Evolutionary conservation across 2,113 vertebrate species (phyloP).

Genomic region (Eulacestoma nigropectus): DNA sequence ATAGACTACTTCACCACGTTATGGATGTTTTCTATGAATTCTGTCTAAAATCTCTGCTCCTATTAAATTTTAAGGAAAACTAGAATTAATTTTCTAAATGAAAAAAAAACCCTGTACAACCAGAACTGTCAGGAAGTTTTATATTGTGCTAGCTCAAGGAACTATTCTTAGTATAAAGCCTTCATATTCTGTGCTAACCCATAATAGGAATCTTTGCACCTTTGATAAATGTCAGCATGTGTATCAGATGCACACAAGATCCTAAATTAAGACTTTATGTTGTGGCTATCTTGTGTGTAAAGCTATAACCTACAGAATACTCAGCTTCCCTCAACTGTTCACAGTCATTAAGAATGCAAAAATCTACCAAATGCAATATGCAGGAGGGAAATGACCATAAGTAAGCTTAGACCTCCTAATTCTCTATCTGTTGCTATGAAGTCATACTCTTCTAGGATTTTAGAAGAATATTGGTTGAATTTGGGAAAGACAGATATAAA

Average conservation of each 20-base stretch:
- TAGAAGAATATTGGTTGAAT: background rate
- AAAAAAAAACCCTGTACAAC: background rate
- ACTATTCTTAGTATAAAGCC: background rate
- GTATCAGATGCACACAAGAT: background rate
- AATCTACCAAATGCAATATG: background rate
- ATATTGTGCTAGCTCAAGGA: background rate
- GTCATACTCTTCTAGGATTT: background rate
- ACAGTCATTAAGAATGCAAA: background rate
- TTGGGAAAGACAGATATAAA: background rate
- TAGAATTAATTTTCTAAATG: background rate
- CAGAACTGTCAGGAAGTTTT: background rate
- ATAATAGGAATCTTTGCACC: background rate
- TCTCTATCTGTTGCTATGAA: background rate
- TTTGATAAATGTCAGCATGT: background rate
- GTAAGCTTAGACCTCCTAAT: background rate
- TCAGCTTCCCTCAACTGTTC: background rate
- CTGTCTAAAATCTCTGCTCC: background rate
- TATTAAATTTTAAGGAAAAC: background rate
- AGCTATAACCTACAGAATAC: background rate
- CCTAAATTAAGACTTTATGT: background rate
- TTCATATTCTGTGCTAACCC: background rate
- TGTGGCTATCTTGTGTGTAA: background rate
- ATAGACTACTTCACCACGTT: background rate
- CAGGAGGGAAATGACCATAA: background rate
- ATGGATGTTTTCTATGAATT: background rate